Conservation (phyloP, 2,113 vertebrate species). For the Fregata magnificens region DNA sequence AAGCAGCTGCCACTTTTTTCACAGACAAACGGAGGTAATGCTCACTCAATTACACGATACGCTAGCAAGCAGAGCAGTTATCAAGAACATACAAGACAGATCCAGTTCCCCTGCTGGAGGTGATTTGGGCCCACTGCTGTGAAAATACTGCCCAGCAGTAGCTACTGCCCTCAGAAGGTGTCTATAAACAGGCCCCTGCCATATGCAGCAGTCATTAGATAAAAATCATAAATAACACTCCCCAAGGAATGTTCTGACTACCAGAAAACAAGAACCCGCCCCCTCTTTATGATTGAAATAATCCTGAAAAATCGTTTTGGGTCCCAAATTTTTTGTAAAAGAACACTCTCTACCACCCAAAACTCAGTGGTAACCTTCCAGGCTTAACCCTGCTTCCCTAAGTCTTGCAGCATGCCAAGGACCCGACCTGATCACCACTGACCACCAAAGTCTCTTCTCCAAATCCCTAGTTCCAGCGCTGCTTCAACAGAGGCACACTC, state of each 20-base stretch:
- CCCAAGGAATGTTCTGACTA: neutral
- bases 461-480: neutral
- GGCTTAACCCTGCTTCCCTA: neutral
- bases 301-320: neutral
- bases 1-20: neutral
- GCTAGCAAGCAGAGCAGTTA: neutral
- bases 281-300: neutral
- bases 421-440: neutral
- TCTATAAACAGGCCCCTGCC: neutral
- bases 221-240: neutral
- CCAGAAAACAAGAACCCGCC: neutral
- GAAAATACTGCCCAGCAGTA: neutral
- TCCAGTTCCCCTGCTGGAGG: neutral
- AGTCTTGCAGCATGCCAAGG: neutral
- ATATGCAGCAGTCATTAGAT: neutral
- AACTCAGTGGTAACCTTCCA: neutral
- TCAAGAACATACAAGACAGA: neutral
- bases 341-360: neutral
- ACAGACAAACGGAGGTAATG: neutral
- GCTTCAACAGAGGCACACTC: neutral
- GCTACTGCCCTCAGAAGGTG: neutral
- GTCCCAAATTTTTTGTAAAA: neutral
- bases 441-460: neutral
- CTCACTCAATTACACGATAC: rapidly evolving
- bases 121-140: neutral